Evolutionary conservation across 2,113 vertebrate genomes (phyloP).

Genomic region (Bombycilla garrulus): DNA sequence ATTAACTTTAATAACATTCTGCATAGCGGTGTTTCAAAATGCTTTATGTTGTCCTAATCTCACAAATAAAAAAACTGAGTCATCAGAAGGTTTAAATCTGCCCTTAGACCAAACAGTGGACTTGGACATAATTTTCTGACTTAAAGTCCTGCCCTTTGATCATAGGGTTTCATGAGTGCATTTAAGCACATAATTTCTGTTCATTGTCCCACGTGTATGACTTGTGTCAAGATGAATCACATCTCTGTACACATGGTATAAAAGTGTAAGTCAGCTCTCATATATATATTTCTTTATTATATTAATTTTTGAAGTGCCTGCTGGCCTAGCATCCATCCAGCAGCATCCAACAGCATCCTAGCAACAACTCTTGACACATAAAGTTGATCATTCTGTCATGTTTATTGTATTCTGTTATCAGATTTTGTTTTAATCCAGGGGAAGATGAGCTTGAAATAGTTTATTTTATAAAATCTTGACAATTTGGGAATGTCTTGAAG

Average conservation of each 20-base stretch:
- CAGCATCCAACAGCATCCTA: not conserved
- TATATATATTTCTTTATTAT: not conserved
- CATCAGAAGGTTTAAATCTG: not conserved
- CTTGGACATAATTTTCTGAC: not conserved
- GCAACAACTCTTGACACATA: not conserved
- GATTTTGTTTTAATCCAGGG: not conserved
- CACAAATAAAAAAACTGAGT: not conserved
- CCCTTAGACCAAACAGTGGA: not conserved
- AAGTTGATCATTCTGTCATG: not conserved
- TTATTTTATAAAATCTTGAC: not conserved
- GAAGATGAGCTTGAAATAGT: not conserved
- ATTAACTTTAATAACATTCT: constrained; percentile 5
- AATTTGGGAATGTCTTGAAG: not conserved
- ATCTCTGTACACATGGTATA: not conserved
- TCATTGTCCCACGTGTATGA: not conserved
- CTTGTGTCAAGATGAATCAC: not conserved
- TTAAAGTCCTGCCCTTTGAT: not conserved
- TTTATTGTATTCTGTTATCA: not conserved
- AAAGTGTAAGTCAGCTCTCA: not conserved
- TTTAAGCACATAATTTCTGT: not conserved
- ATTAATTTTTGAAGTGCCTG: not conserved
- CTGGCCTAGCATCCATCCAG: not conserved
- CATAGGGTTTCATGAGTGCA: not conserved
- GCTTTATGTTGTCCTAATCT: not conserved
- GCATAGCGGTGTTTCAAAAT: not conserved